Percentiles rank a stretch among this genome's conserved stretches.
phyloP scores from a whole-genome alignment of 2,113 vertebrate species.

The Silurus meridionalis region DNA sequence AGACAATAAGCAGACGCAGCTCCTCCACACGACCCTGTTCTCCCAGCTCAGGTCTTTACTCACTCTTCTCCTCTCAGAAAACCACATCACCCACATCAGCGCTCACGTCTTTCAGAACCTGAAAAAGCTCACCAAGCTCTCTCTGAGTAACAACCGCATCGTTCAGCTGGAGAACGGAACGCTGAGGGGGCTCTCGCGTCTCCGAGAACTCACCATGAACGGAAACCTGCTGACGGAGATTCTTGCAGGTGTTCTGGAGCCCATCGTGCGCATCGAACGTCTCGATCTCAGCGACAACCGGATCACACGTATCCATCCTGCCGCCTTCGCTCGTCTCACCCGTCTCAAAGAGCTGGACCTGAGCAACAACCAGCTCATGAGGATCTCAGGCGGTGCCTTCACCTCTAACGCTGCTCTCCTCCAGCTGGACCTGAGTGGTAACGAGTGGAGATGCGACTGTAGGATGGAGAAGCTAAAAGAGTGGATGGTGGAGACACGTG shows the following conservation, averaged over 20 bases:
- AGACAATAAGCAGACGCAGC: slow-evolving; percentile 81
- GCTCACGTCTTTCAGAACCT: slow-evolving; percentile 84
- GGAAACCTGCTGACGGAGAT: slow-evolving; percentile 83
- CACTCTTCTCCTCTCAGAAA: slow-evolving; percentile 84
- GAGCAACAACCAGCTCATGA: slow-evolving; percentile 82
- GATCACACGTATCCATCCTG: slow-evolving; percentile 74
- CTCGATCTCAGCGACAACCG: slow-evolving; percentile 87
- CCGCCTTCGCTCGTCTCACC: slow-evolving; percentile 74
- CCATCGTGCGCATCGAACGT: slow-evolving; percentile 80
- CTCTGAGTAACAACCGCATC: slow-evolving; percentile 84
- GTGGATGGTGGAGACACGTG: slow-evolving; percentile 83
- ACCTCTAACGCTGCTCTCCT: slow-evolving; percentile 79
- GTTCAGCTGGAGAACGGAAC: slow-evolving; percentile 75
- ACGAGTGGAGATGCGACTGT: slow-evolving; percentile 94
- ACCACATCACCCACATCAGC: slow-evolving; percentile 80
- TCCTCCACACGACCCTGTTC: slow-evolving; percentile 78
- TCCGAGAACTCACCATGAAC: slow-evolving; percentile 84
- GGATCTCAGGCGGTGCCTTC: slow-evolving; percentile 80
- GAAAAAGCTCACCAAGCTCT: slow-evolving; percentile 79
- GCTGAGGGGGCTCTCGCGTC: slow-evolving; percentile 77
- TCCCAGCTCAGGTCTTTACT: slow-evolving; percentile 79
- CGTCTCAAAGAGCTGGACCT: slow-evolving; percentile 83
- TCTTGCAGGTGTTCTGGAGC: slow-evolving; percentile 78
- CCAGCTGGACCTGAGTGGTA: slow-evolving; percentile 86
- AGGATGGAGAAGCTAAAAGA: slow-evolving; percentile 79